Conservation (phyloP, 2,888 invertebrate species). For the Macrosoma leucophasiata region DNA sequence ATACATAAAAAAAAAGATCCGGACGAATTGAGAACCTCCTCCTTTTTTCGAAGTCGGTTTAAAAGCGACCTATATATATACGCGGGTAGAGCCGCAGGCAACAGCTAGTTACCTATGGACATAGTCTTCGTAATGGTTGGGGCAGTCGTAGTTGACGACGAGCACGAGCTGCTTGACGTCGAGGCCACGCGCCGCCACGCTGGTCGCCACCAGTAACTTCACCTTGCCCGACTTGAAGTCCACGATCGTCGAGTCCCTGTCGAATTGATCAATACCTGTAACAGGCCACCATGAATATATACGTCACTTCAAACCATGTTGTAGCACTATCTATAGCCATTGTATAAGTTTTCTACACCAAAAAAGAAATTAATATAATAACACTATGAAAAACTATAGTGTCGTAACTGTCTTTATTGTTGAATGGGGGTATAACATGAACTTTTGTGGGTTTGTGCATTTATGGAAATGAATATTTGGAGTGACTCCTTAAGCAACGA, state of each 20-base stretch:
- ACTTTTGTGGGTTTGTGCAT: no score
- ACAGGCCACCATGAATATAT: constrained; percentile 66
- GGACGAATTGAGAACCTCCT: no score
- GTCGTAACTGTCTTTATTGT: no score
- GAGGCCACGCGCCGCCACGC: constrained; percentile 98
- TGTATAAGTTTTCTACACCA: background rate
- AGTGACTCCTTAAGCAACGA: no score
- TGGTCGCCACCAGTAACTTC: constrained; percentile 95
- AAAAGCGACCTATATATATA: no score
- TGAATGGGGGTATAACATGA: no score
- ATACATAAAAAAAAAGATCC: no score
- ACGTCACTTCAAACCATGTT: constrained; percentile 27
- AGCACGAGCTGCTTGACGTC: constrained; percentile 98
- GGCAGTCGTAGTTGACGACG: constrained; percentile 99
- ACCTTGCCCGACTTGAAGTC: constrained; percentile 98
- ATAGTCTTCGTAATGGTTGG: constrained; percentile 99
- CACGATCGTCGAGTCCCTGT: constrained; percentile 96
- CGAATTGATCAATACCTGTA: constrained; percentile 97
- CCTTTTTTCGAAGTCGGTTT: no score
- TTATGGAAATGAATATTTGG: no score
- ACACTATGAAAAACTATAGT: no score
- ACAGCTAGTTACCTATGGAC: constrained; percentile 96
- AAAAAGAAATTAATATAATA: no score
- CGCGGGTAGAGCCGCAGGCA: no score
- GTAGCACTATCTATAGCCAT: background rate